Evolutionary conservation across 1,140 invertebrate genomes (phyloP).

Genomic region (Rhagoletis pomonella): DNA sequence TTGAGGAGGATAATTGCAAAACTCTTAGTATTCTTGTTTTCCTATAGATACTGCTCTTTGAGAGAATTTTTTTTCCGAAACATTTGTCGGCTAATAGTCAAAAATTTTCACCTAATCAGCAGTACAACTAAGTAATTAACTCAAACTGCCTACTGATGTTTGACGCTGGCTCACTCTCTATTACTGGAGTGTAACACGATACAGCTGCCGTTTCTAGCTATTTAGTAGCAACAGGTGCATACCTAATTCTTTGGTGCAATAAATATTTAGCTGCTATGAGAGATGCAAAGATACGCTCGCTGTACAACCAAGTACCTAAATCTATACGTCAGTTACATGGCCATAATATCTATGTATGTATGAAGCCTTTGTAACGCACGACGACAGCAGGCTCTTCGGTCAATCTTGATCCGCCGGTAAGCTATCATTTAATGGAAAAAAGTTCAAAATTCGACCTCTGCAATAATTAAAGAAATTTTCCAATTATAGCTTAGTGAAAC

Average conservation of each 20-base stretch:
- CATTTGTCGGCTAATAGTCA: neutral
- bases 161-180: no score
- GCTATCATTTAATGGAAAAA: conserved; percentile 38
- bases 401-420: conserved; percentile 34
- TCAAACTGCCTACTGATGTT: neutral
- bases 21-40: no score
- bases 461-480: conserved; percentile 51
- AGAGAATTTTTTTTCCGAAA: no score
- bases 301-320: neutral
- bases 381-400: neutral
- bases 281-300: conserved; percentile 8
- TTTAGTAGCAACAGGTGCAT: conserved; percentile 37
- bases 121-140: conserved; percentile 49
- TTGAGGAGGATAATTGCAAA: no score
- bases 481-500: conserved; percentile 37
- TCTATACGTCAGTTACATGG: no score
- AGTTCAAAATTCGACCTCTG: conserved; percentile 35
- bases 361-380: neutral
- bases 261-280: neutral
- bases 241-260: neutral
- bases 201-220: conserved; percentile 11
- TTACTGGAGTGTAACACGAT: neutral
- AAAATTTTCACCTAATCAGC: conserved; percentile 29
- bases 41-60: no score
- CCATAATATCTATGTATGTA: no score